These are phyloP conservation scores for Channa maculata DNA, from an alignment of 2,113 vertebrate species.

Conservation along the genomic window DNA sequence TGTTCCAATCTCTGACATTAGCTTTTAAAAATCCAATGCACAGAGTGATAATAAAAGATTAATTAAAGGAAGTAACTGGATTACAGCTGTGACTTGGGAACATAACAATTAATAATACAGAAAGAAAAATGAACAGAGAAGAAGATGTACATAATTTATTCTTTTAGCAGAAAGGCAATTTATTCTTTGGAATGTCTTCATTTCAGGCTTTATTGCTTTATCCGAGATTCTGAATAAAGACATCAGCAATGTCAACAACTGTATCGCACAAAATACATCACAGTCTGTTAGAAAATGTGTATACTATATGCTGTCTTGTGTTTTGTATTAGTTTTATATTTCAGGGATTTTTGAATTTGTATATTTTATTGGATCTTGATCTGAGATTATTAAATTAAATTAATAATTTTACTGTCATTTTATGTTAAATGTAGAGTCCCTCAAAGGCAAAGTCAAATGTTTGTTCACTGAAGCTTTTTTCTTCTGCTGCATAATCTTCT, in stretches of 20 bases:
- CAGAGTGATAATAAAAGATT: conserved; percentile 18
- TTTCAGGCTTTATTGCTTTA: conserved; percentile 6
- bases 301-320: neutral
- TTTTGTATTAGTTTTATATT: conserved; percentile 1
- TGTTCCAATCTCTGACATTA: conserved; percentile 23
- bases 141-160: conserved; percentile 1
- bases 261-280: neutral
- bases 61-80: conserved; percentile 30
- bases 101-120: conserved; percentile 22
- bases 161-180: conserved; percentile 12
- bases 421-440: conserved; percentile 58
- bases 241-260: neutral
- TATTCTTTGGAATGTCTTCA: conserved; percentile 7
- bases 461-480: conserved; percentile 51
- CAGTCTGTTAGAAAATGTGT: neutral
- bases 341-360: neutral
- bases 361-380: conserved; percentile 32
- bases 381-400: conserved; percentile 36
- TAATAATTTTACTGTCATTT: conserved; percentile 33
- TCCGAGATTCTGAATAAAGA: neutral
- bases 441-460: conserved; percentile 68
- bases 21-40: neutral
- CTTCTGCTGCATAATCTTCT: conserved; percentile 67
- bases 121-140: conserved; percentile 2
- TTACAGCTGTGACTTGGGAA: conserved; percentile 25